Conservation (phyloP, 1,140 invertebrate species). For the Maconellicoccus hirsutus region DNA sequence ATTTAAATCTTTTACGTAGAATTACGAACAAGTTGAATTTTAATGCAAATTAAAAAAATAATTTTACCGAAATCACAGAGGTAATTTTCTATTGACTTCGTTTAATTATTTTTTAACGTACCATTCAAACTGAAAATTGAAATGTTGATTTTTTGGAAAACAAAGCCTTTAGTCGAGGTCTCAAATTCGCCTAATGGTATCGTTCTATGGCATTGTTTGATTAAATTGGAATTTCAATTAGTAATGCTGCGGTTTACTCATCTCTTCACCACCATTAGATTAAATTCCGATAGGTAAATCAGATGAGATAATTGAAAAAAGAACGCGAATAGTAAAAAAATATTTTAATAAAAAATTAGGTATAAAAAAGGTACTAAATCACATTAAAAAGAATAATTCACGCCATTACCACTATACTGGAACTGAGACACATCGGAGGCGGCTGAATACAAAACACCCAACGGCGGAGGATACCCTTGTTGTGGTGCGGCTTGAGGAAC, state of each 20-base stretch:
- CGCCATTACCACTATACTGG: conserved; percentile 25
- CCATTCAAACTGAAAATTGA: background rate
- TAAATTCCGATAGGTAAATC: background rate
- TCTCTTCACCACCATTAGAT: too few relatives aligned
- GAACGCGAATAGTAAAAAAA: conserved; percentile 6
- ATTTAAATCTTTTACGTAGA: too few relatives aligned
- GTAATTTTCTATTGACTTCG: too few relatives aligned
- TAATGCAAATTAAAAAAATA: too few relatives aligned
- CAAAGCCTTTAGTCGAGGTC: too few relatives aligned
- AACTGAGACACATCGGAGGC: conserved; percentile 26
- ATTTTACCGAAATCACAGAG: too few relatives aligned
- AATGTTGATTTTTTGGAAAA: too few relatives aligned
- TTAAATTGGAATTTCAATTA: too few relatives aligned
- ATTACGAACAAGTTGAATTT: too few relatives aligned
- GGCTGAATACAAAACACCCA: conserved; percentile 25
- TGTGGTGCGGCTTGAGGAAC: background rate
- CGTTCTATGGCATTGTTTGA: too few relatives aligned
- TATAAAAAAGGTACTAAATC: background rate
- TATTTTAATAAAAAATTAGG: conserved; percentile 5
- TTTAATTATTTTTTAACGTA: background rate
- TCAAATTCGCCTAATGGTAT: too few relatives aligned
- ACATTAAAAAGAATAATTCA: conserved; percentile 27
- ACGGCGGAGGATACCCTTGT: conserved; percentile 23
- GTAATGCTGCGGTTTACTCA: too few relatives aligned
- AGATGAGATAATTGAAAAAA: background rate